These are phyloP conservation scores for Halcyon badia DNA, from an alignment of 2,797 vertebrate genomes.

Conservation along the genomic window DNA sequence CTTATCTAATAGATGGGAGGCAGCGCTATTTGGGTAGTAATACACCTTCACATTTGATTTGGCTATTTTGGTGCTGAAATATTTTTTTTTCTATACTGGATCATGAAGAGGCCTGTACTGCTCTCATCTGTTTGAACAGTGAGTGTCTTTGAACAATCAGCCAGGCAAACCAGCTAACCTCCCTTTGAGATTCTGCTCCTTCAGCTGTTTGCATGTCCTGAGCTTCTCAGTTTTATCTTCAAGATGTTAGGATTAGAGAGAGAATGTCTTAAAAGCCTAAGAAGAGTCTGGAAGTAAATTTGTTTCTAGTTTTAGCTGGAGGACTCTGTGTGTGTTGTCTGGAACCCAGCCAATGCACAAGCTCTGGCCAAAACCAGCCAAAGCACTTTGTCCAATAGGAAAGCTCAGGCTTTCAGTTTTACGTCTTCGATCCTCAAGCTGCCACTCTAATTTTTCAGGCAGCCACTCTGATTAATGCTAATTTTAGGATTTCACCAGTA, in stretches of 20 bases:
- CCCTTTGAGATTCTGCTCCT: not conserved
- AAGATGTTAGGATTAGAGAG: not conserved
- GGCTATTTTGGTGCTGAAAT: not conserved
- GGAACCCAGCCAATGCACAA: rapidly evolving
- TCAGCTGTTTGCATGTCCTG: not conserved
- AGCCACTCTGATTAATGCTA: not conserved
- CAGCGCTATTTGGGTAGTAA: not conserved
- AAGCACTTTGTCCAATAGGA: not conserved
- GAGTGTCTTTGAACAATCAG: not conserved
- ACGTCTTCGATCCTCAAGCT: not conserved
- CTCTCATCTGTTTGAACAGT: not conserved
- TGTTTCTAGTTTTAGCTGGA: not conserved
- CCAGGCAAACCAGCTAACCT: not conserved
- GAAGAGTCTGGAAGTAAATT: not conserved
- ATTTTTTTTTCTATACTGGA: not conserved
- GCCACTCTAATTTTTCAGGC: not conserved
- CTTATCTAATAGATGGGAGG: not conserved
- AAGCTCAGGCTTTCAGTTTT: not conserved
- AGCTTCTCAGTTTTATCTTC: not conserved
- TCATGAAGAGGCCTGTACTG: not conserved
- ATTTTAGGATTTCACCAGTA: not conserved
- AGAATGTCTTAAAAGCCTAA: not conserved
- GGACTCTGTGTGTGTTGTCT: not conserved
- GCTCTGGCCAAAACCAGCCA: not conserved
- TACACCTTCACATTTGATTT: not conserved